Evolutionary conservation across 2,113 vertebrate genomes (phyloP), one percentile per base, ranked within the genome.

Genomic region (Australoheros scitulus): DNA sequence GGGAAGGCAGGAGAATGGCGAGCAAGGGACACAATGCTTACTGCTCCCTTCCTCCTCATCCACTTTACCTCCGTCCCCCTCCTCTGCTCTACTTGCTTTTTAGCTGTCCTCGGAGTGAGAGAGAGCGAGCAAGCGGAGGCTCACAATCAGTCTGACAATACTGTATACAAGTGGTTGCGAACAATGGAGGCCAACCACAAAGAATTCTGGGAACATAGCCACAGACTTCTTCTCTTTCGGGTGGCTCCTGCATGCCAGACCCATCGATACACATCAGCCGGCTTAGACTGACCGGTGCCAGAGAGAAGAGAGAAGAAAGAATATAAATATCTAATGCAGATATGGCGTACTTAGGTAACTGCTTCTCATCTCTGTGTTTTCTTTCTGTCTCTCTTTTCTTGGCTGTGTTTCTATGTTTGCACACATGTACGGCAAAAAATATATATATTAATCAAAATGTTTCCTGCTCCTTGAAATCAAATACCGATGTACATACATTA

Each of bases 161-260:
- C 95, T 93, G 94, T 94, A 95, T 95, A 95, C 93, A 95, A 94
- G 91, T 92, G 92, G 91, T 86, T 95, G 92, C 18, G 91, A 97
- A 96, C 92, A 96, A 79, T 96, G 95, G 94, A 90, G 89, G 88
- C 88, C 86, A 56, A 77, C 92, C 94, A 94, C 94, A 94, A 95
- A 96, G 95, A 96, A 97, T 96, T 96, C 96, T 96, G 97, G 95
- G 95, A 97, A 96, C 96, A 91, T 60, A 91, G 92, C 87, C 90
- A 90, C 83, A 88, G 91, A 91, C 92, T 87, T 91, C 92, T 94
- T 95, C 94, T 95, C 94, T 89, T 88, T 88, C 43, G 90, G 89
- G 85, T 90, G 91, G 87, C 92, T 94, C 93, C 92, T 85, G 87
- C 77, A 84, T 91, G 92, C 88, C 92, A 87, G 84, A 88, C 80